Base-by-base conservation (phyloP, 1,140 invertebrate species). In the Penaeus japonicus region DNA sequence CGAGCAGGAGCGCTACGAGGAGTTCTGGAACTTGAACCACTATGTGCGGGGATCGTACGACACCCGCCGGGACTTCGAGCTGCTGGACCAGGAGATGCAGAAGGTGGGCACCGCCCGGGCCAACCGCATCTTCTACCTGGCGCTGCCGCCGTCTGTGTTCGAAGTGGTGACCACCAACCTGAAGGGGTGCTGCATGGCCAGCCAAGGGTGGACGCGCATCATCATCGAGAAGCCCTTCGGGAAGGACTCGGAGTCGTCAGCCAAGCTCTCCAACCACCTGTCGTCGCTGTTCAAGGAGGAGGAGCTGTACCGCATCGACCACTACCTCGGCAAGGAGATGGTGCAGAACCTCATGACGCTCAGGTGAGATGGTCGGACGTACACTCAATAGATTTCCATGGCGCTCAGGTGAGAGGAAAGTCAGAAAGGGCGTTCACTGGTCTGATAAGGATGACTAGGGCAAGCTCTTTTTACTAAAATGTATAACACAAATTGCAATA, bases 151-250 rank as follows among this genome's bases (percentile, higher is more conserved):
- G 0, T 97, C 95, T 17, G 97, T 99, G 1, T 99, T 99, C 93
- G 95, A 97, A 93, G 91, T 94, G 89, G 97, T 98, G 0, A 98
- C 98, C 0, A 93, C 96, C 4, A 96, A 98, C 91, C 96, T 99
- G 35, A 95, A 95, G 91, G 95, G 96, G 87, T 94, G 95, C 62
- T 99, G 98, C 93, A 96, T 98, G 95, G 94, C 95, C 10, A 92
- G 70, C 20, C 91, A 97, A 91, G 97, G 98, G 32, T 99, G 98
- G 97, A 99, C 96, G 27, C 94, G 99, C 90, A 94, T 99, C 78
- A 99, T 99, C 85, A 96, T 99, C 89, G 99, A 99, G 93, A 99
- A 99, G 92, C 99, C 99, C 20, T 99, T 99, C 93, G 99, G 99
- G 0, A 95, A 95, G 85, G 99, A 99, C 93, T 95, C 96, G 53